Evolutionary conservation across 2,888 invertebrate genomes (phyloP), one percentile per base, ranked within the genome.

Genomic region (Fissipunctia ypsillon): DNA sequence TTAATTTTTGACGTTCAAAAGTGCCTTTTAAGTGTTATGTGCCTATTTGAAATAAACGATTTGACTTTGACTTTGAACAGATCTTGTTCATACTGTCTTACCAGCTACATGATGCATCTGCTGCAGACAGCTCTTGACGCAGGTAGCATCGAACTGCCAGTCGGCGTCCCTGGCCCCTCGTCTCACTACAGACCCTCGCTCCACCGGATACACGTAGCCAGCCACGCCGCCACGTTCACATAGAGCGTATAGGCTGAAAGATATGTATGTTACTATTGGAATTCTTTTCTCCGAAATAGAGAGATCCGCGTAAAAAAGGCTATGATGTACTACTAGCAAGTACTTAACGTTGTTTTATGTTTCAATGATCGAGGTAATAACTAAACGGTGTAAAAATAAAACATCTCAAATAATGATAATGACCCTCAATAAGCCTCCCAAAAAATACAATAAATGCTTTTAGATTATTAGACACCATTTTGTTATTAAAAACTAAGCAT

Each of bases 61-160:
- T n/a, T n/a, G n/a, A n/a, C n/a, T n/a, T n/a, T n/a, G n/a, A n/a
- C n/a, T n/a, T n/a, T n/a, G n/a, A n/a, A n/a, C n/a, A n/a, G n/a
- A n/a, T n/a, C n/a, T n/a, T n/a, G n/a, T n/a, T n/a, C n/a, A n/a
- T n/a, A n/a, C n/a, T 31, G 31, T 7, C 61, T 35, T 22, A 95
- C 95, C 94, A 69, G 92, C 88, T 16, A 90, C 81, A 54, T 88
- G 89, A 50, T 94, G 93, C 84, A 96, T 84, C 16, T 93, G 89
- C 66, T 84, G 81, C 41, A 96, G 86, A 66, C 94, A 95, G 69
- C 87, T 90, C 52, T 88, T 87, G 25, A 96, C 52, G 19, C 94
- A 94, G 2, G 86, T 88, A 0, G 93, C 95, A 59, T 96, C 96
- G 0, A 84, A 76, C 38, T 78, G 76, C 96, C 96, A 96, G 69